Percentiles rank a stretch among this genome's conserved stretches.
phyloP scores from a whole-genome alignment of 2,888 invertebrate genomes.

The Chrysina gloriosa region DNA sequence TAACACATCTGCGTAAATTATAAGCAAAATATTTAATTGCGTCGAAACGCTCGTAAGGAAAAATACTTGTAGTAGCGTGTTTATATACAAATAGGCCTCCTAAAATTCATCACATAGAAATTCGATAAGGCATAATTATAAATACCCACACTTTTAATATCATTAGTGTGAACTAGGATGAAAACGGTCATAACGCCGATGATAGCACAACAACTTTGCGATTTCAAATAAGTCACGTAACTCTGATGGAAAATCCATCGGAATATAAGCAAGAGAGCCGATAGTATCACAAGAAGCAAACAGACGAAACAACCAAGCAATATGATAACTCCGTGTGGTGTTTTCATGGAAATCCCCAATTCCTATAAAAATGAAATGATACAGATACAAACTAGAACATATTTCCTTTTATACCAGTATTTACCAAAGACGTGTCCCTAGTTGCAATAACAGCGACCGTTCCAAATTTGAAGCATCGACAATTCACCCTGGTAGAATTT shows the following conservation, averaged over 20 bases:
- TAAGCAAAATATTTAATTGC: constrained; percentile 75
- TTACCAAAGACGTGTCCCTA: constrained; percentile 65
- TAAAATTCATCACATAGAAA: too few relatives aligned
- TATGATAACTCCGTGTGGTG: constrained; percentile 61
- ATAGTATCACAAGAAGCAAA: constrained; percentile 65
- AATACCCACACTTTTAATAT: constrained; percentile 65
- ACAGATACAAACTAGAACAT: not conserved
- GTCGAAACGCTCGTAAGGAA: constrained; percentile 77
- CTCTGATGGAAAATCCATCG: constrained; percentile 68
- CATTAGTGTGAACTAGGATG: constrained; percentile 65
- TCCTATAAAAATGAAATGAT: not conserved
- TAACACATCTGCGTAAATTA: constrained; percentile 77
- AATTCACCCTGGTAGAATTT: constrained; percentile 67
- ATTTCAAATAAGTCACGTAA: constrained; percentile 73
- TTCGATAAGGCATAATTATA: too few relatives aligned
- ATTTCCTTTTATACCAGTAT: constrained; percentile 46
- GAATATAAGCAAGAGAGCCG: constrained; percentile 65
- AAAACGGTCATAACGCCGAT: constrained; percentile 77
- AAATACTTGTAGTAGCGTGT: constrained; percentile 72
- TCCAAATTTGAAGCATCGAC: constrained; percentile 71
- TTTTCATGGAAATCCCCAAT: constrained; percentile 1
- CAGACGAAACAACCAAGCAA: constrained; percentile 68
- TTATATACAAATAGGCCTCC: constrained; percentile 71
- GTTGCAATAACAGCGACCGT: constrained; percentile 74
- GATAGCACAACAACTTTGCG: constrained; percentile 76